phyloP scores from a whole-genome alignment of 2,113 vertebrate genomes.

The Salvelinus namaycush region DNA sequence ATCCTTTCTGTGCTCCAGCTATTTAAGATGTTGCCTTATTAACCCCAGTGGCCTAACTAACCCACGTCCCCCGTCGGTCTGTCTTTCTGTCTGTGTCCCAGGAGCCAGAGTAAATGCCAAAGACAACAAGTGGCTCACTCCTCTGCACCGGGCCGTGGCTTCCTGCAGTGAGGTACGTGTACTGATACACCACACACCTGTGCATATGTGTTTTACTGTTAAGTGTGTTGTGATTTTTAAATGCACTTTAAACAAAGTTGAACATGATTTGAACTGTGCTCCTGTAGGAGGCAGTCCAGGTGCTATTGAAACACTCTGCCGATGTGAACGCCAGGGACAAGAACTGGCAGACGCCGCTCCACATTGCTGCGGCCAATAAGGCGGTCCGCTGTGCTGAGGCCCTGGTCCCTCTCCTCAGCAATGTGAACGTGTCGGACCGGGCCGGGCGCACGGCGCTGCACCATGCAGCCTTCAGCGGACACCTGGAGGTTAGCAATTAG shows the following conservation, averaged over 20 bases:
- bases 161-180: conserved; percentile 94
- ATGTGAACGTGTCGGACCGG: conserved; percentile 94
- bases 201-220: background rate
- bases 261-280: background rate
- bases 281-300: conserved; percentile 92
- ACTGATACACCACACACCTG: background rate
- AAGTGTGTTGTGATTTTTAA: too few relatives aligned
- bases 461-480: conserved; percentile 96
- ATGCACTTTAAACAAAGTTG: too few relatives aligned
- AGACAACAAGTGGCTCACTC: conserved; percentile 99
- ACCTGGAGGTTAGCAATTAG: conserved; percentile 82
- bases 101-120: conserved; percentile 99
- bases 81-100: conserved; percentile 46
- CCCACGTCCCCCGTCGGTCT: too few relatives aligned
- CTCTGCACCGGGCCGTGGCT: conserved; percentile 97
- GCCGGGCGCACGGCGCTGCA: conserved; percentile 95
- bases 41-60: conserved; percentile 19
- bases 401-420: conserved; percentile 92
- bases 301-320: conserved; percentile 95
- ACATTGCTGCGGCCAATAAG: conserved; percentile 96
- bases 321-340: conserved; percentile 98
- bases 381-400: conserved; percentile 96
- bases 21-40: background rate
- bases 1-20: background rate
- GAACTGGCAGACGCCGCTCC: conserved; percentile 98